Percentiles rank a stretch among this genome's conserved stretches.
Conservation (phyloP, 23 tunicate species). For the Clavelina lepadiformis region DNA sequence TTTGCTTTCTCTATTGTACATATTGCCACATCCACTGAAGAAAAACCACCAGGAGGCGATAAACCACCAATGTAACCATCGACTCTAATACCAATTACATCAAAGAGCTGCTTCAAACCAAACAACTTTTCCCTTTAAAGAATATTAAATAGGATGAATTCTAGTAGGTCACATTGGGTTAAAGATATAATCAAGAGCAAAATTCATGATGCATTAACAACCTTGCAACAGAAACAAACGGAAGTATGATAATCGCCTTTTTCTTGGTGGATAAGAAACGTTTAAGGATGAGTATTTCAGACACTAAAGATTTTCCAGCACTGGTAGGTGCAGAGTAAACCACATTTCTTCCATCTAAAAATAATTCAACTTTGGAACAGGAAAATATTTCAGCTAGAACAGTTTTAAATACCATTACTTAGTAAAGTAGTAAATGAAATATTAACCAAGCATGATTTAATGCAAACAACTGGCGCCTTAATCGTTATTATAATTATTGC, state of each 20-base stretch:
- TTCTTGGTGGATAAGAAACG: conserved; percentile 36
- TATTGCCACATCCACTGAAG: conserved; percentile 75
- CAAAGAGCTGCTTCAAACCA: conserved; percentile 45
- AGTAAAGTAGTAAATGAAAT: background rate
- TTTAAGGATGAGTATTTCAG: conserved; percentile 73
- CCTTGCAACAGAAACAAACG: conserved; percentile 90
- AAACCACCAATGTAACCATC: conserved; percentile 92
- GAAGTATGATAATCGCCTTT: conserved; percentile 74
- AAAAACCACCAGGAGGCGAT: conserved; percentile 82
- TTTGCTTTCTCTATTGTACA: conserved; percentile 99
- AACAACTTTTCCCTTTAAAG: conserved; percentile 76
- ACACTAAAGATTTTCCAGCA: conserved; percentile 94
- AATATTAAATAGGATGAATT: background rate
- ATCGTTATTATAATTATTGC: no score
- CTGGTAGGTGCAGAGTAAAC: conserved; percentile 97
- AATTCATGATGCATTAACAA: background rate
- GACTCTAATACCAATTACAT: conserved; percentile 55
- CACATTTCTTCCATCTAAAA: conserved; percentile 63
- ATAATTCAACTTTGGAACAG: background rate
- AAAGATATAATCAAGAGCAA: background rate
- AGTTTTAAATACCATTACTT: background rate
- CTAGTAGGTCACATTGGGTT: background rate
- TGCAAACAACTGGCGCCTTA: background rate
- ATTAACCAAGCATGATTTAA: background rate
- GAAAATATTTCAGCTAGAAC: background rate